Evolutionary conservation across 2,113 vertebrate genomes (phyloP), one percentile per base, ranked within the genome.

Genomic region (Thamnaconus septentrionalis): DNA sequence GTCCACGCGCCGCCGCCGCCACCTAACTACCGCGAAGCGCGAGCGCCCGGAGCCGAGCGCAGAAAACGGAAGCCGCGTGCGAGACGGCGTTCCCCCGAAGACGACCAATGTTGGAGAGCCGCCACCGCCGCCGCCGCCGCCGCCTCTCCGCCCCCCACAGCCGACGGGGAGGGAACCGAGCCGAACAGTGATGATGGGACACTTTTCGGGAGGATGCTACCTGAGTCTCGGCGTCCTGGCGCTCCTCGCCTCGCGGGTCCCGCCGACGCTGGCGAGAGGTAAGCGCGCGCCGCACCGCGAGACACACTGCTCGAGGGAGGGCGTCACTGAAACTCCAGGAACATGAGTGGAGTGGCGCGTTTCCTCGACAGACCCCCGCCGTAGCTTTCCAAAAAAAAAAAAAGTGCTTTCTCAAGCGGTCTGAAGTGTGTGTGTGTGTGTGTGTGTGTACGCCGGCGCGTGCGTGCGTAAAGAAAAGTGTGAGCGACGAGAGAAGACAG

Each of bases 151-250:
- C 79, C 62, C 79, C 79, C 85, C 83, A 61, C 78, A 81, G 57
- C 79, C 74, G 72, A 7, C 40, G 76, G 80, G 85, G 73, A 86
- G 76, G 79, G 71, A 77, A 67, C 59, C 73, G 1, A 73, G 66
- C 75, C 10, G 63, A 58, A 78, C 80, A 66, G 82, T 79, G 81
- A 90, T 89, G 90, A 90, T 89, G 90, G 89, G 85, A 88, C 90
- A 81, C 75, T 73, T 85, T 58, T 81, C 81, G 46, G 79, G 80
- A 64, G 87, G 83, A 86, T 73, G 81, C 65, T 83, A 68, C 80
- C 47, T 71, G 73, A 88, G 55, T 84, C 82, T 87, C 52, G 71
- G 76, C 82, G 11, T 85, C 79, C 76, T 90, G 65, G 66, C 71
- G 70, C 75, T 88, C 8, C 73, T 89, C 50, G 81, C 68, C 39